Evolutionary conservation across 2,888 invertebrate species (phyloP), one percentile per base, ranked within the genome.

Genomic region (Malthinus flaveolus): DNA sequence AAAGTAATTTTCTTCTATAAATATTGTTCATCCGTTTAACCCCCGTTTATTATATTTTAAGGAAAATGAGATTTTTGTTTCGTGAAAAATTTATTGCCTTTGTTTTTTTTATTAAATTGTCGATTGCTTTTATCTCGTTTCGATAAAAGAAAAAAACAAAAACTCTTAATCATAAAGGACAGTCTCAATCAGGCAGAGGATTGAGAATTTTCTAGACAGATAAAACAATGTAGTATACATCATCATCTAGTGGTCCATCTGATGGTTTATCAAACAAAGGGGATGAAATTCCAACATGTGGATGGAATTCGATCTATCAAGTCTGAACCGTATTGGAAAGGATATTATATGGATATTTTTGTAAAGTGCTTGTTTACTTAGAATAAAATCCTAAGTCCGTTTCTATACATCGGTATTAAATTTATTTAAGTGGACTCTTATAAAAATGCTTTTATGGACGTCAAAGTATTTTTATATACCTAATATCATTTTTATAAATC

Each of bases 221-320:
- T 55, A 58, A 61, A 61, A 51, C 51, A 61, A 44, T 45, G 48
- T 48, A 33, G 44, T 35, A 58, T 61, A 60, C 49, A 59, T 59
- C 59, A 59, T 61, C 55, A 54, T 60, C 49, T 63, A 61, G 54
- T 60, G 63, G 57, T 49, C 50, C 46, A 57, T 60, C 52, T 61
- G 60, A 63, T 60, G 60, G 62, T 57, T 60, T 63, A 52, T 60
- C 57, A 63, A 63, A 63, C 61, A 61, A 53, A 53, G 60, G 63
- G 63, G 57, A 54, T 44, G 57, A 53, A 52, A 58, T 47, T 55
- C 52, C 34, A 50, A 61, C 56, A 56, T 56, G 53, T 60, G 39
- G 23, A 23, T 23, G 23, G 56, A 47, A 55, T 56, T 56, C 60
- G 53, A 60, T 60, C 56, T 57, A 52, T 42, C 48, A 13, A 50